Base-by-base conservation (phyloP, 2,888 invertebrate species). In the Netelia fuscicornis region DNA sequence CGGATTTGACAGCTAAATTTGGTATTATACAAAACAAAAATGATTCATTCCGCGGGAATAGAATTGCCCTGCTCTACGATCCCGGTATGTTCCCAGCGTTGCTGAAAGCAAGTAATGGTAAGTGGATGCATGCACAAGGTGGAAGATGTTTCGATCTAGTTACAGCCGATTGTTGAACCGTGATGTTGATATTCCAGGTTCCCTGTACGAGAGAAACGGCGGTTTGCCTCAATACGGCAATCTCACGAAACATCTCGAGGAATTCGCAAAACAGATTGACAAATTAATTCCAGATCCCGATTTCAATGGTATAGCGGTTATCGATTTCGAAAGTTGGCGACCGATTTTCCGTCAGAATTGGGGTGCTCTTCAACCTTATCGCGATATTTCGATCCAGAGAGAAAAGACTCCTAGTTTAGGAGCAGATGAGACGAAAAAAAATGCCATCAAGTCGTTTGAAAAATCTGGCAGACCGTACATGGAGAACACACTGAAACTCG, bases 321-420 rank as follows among this genome's bases (percentile, higher is more conserved):
- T 98, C 87, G 98, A 98, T 94, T 97, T 97, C 93, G 98, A 98
- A 93, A 96, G 96, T 2, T 98, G 98, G 97, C 94, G 97, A 67
- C 98, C 98, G 5, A 94, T 97, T 6, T 97, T 96, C 91, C 94
- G 96, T 0, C 97, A 97, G 94, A 97, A 97, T 94, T 97, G 96
- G 93, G 97, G 96, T 0, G 94, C 94, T 0, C 94, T 97, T 25
- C 91, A 94, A 0, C 95, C 95, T 0, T 98, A 98, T 93, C 96
- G 96, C 88, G 95, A 96, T 20, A 92, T 96, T 9, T 97, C 97
- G 0, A 93, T 95, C 25, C 94, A 95, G 72, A 94, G 5, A 30
- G 30, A 30, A 5, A 3, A 30, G 3, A 30, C 30, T 30, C 5
- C 30, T 5, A 5, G 5, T 2, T 30, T 30, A 2, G 5, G 5